A percentile compares a stretch with the other conserved stretches of the same genome.
These are phyloP conservation scores for Cheilosia variabilis DNA, from an alignment of 2,888 invertebrate genomes.

Conservation along the genomic window DNA sequence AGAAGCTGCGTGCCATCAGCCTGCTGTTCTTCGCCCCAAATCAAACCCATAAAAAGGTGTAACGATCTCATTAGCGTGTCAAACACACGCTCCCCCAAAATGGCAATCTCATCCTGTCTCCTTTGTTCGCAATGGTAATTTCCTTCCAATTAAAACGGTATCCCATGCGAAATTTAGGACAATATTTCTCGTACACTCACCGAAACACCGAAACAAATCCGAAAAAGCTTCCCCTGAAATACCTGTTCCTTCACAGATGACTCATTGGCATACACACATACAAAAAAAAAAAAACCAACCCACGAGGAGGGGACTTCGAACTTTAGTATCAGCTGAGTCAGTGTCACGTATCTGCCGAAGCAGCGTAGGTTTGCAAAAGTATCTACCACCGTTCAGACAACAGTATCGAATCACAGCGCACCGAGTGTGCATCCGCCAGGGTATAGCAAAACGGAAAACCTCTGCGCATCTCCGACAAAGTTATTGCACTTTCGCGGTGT, in stretches of 20 bases:
- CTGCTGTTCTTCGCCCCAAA: neutral
- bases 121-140: conserved; percentile 36
- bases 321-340: conserved; percentile 65
- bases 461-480: neutral
- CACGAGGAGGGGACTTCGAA: conserved; percentile 60
- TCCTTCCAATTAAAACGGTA: conserved; percentile 49
- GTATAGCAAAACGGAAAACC: neutral
- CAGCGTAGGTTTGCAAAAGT: conserved; percentile 33
- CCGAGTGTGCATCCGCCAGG: conserved; percentile 54
- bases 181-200: conserved; percentile 40
- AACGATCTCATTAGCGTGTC: conserved; percentile 53
- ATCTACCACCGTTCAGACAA: conserved; percentile 33
- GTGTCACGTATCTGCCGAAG: conserved; percentile 38
- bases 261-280: conserved; percentile 45
- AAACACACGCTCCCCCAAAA: neutral
- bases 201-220: conserved; percentile 19
- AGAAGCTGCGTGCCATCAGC: neutral
- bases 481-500: conserved; percentile 24
- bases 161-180: conserved; percentile 69
- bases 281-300: neutral
- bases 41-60: conserved; percentile 9
- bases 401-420: conserved; percentile 50
- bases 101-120: conserved; percentile 1
- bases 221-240: conserved; percentile 63
- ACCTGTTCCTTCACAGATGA: conserved; percentile 69